These are phyloP conservation scores for Eupithecia centaureata DNA, from an alignment of 2,888 invertebrate genomes.

Conservation along the genomic window DNA sequence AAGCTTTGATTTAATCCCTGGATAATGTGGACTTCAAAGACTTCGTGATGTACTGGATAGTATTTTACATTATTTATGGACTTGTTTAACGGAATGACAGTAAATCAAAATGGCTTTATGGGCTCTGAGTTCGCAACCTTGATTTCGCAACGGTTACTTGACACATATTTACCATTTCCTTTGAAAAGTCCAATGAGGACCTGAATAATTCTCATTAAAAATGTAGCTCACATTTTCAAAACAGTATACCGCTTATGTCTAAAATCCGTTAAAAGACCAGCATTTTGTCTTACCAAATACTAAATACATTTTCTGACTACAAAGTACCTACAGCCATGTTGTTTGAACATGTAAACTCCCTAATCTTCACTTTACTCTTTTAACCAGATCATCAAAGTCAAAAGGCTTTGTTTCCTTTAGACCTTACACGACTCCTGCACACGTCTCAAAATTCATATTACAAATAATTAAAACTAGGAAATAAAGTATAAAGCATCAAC, in stretches of 20 bases:
- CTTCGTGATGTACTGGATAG: slow-evolving; percentile 5
- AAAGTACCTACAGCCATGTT: background rate
- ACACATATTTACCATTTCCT: background rate
- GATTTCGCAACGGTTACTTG: background rate
- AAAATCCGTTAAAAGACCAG: background rate
- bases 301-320: background rate
- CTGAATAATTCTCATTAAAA: background rate
- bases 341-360: background rate
- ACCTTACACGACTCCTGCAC: no score
- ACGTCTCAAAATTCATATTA: no score
- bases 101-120: background rate
- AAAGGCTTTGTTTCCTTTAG: no score
- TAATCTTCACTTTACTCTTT: background rate
- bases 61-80: slow-evolving; percentile 8
- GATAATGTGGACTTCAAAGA: slow-evolving; percentile 8
- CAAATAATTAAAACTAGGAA: no score
- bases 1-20: slow-evolving; percentile 9
- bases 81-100: background rate
- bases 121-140: background rate
- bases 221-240: background rate
- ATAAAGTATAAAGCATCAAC: no score
- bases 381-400: no score
- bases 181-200: background rate
- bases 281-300: background rate
- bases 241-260: background rate